Evolutionary conservation across 1,140 invertebrate genomes (phyloP), one percentile per base, ranked within the genome.

Genomic region (Octopus bimaculoides): DNA sequence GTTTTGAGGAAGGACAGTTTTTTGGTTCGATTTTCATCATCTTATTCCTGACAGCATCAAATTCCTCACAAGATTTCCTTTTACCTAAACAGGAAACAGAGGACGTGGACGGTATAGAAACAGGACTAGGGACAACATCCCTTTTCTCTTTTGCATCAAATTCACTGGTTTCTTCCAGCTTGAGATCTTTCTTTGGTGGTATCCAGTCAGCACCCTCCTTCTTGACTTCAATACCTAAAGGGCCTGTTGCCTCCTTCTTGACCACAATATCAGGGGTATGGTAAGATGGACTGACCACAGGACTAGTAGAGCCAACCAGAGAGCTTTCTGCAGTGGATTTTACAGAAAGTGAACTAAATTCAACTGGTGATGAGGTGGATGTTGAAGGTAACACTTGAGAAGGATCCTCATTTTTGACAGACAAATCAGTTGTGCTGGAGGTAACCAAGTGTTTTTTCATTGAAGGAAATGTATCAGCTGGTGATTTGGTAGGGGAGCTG

Each of bases 1-100:
- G 80, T 77, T 81, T 52, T 86, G 94, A 95, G 82, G 92, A 92
- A 79, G 94, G 93, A 84, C 95, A 96, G 0, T 90, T 88, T 41
- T 95, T 93, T 4, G 86, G 80, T 83, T 95, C 94, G 56, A 92
- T 73, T 41, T 52, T 76, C 69, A 79, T 80, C 26, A 76, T 5
- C 41, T 52, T 54, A 41, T 76, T 76, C 75, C 41, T 73, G 53
- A 26, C 26, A 17, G 79, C 0, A 69, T 74, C 66, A 6, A 71
- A 71, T n/a, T 71, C 66, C 4, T 71, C 66, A 5, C 8, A 71
- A 14, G 66, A 5, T 71, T 71, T 71, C 66, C 66, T 71, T 20
- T 71, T 71, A n/a, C 66, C 66, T 20, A 71, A 20, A 3, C 66
- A 71, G 66, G 66, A 71, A 71, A 14, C 66, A 71, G 66, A 71